Evolutionary conservation across 1,140 invertebrate genomes (phyloP), one percentile per base, ranked within the genome.

Genomic region (Hylaeus anthracinus): DNA sequence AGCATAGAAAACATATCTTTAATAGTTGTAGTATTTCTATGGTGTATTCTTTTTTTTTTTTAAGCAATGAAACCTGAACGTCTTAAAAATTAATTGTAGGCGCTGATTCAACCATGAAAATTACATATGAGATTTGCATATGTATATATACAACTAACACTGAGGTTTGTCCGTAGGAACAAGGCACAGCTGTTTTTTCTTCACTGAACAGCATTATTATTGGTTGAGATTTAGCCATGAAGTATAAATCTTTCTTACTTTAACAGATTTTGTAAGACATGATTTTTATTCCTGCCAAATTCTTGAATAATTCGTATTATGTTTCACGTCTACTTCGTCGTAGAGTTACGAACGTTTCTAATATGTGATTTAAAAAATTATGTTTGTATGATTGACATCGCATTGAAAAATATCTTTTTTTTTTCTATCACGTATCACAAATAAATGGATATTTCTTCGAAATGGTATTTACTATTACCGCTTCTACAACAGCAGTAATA

Each of bases 301-400:
- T 55, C 69, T 79, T 2, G 51, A 86, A 86, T 72, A 83, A 69
- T 76, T 78, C 41, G 58, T 63, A 63, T 63, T 63, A 69, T 61
- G 48, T 76, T 66, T 61, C 79, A 78, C 45, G 72, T 58, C 71
- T 75, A 82, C 51, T 74, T 56, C 14, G 58, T 69, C 65, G 51
- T 85, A 82, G 39, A 79, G 41, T 82, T 86, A 72, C 41, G 64
- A 86, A 85, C 75, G 79, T 79, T 86, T 60, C 75, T 85, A 86
- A 64, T 73, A 61, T 14, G 61, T 76, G 70, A 45, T 69, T 82
- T 83, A 76, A 86, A 86, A 86, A 85, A 72, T 82, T 84, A 85
- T 71, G 55, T 78, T 79, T 86, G 58, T 65, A 81, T 61, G 56
- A 81, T 69, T 78, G 65, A 77, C 63, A 69, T 72, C 70, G 73